A percentile compares a stretch with the other conserved stretches of the same genome.
Evolutionary conservation across 2,113 vertebrate genomes (phyloP).

Genomic region (Oreocharis arfaki): DNA sequence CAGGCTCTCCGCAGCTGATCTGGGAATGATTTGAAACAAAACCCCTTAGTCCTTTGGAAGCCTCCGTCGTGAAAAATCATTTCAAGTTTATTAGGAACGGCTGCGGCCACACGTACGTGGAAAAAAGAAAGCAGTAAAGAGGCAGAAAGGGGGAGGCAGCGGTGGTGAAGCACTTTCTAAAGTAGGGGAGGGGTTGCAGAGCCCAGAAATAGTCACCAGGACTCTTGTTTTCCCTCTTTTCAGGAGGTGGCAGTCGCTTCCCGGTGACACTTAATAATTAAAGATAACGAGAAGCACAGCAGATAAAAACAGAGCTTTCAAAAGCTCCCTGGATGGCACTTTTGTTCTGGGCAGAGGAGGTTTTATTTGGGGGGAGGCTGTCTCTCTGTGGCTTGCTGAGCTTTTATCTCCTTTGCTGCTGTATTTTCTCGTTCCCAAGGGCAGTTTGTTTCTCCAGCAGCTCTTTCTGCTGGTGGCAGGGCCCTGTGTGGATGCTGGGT

Average conservation of each 20-base stretch:
- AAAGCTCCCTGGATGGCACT: not conserved
- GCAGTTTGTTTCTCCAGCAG: not conserved
- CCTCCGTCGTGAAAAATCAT: constrained; percentile 65
- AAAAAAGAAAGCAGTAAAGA: constrained; percentile 1
- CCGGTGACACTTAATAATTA: not conserved
- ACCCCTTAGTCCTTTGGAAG: constrained; percentile 56
- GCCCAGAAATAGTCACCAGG: constrained; percentile 24
- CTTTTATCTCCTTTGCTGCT: not conserved
- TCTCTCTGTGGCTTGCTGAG: not conserved
- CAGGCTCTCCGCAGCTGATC: constrained; percentile 39
- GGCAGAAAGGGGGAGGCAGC: not conserved
- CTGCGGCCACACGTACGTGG: constrained; percentile 64
- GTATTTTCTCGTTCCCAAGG: not conserved
- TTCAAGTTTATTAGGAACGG: constrained; percentile 73
- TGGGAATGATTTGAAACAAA: constrained; percentile 76
- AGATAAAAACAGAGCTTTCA: constrained; percentile 7
- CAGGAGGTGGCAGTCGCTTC: not conserved
- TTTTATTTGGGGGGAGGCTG: not conserved
- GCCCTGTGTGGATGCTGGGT: not conserved
- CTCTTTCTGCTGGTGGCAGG: not conserved
- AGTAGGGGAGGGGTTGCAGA: not conserved
- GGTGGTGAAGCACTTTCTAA: not conserved
- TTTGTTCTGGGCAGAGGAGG: not conserved
- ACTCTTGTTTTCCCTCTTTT: not conserved
- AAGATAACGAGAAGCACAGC: not conserved